Base-by-base conservation (phyloP, 2,888 invertebrate species). In the Luperina nickerlii region DNA sequence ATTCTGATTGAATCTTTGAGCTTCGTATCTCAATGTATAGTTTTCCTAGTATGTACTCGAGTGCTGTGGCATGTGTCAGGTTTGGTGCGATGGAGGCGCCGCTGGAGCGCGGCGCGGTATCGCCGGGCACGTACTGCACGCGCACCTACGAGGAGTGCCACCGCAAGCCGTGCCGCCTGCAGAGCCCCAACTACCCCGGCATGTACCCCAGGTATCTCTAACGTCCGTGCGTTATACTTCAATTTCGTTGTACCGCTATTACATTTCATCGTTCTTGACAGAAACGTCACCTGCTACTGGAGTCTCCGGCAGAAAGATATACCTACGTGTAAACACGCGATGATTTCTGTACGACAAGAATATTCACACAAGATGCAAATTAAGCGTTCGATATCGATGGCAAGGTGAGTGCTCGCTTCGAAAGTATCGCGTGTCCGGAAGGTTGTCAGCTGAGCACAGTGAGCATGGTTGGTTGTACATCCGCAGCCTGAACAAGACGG, bases 271-370 rank as follows among this genome's bases (percentile, higher is more conserved):
- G 63, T 70, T 60, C 2, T 74, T 54, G 7, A n/a, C 90, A 95
- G 99, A 87, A 99, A 99, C 95, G 99, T 99, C 45, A 98, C 99
- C 82, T 99, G 99, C 95, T 98, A 98, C 94, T 98, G 99, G 97
- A 98, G 98, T 85, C 97, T 99, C 87, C 97, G 98, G 63, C 98
- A 99, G 95, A 98, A 98, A 94, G 98, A 98, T 92, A 98, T 98
- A 84, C 98, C 99, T 24, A 98, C 98, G 68, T 99, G 99, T 95
- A 99, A 99, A 94, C 98, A 98, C 95, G 99, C 99, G 62, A 98
- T 99, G 98, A 98, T 99, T 90, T 98, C 98, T 32, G 98, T 99
- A 81, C 97, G 98, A 74, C 98, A 98, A 94, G 98, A 98, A 91
- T 98, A 97, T 83, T 97, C 98, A 69, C 98, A 98, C 92, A 98